phyloP scores from a whole-genome alignment of 2,113 vertebrate genomes.

The Carollia perspicillata region DNA sequence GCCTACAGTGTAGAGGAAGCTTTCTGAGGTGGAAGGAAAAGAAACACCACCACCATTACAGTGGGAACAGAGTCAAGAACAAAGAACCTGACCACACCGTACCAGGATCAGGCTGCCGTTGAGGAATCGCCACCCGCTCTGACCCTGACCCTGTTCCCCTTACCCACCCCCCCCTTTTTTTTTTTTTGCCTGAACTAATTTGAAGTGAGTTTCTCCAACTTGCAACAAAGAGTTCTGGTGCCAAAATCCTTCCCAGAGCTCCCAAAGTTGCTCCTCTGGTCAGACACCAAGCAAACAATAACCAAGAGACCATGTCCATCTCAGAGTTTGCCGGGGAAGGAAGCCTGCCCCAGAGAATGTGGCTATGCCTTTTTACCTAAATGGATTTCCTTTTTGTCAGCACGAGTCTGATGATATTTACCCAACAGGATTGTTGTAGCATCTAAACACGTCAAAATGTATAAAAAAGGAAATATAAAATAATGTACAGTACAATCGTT shows the following conservation, averaged over 20 bases:
- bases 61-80: neutral
- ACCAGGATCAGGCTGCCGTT: neutral
- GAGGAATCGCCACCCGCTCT: neutral
- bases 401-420: neutral
- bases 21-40: neutral
- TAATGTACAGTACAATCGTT: neutral
- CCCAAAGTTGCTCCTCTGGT: neutral
- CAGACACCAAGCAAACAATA: neutral
- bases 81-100: neutral
- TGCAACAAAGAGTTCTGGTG: neutral
- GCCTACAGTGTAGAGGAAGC: neutral
- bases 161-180: neutral
- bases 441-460: neutral
- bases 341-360: neutral
- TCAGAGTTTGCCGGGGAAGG: neutral
- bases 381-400: neutral
- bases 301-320: neutral
- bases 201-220: neutral
- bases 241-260: neutral
- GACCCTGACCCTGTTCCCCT: fast-evolving
- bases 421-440: neutral
- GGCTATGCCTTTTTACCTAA: neutral
- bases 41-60: neutral
- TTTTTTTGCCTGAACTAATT: neutral
- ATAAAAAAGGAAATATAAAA: neutral